Evolutionary conservation across 2,888 invertebrate species (phyloP).

Genomic region (Octodonta nipae): DNA sequence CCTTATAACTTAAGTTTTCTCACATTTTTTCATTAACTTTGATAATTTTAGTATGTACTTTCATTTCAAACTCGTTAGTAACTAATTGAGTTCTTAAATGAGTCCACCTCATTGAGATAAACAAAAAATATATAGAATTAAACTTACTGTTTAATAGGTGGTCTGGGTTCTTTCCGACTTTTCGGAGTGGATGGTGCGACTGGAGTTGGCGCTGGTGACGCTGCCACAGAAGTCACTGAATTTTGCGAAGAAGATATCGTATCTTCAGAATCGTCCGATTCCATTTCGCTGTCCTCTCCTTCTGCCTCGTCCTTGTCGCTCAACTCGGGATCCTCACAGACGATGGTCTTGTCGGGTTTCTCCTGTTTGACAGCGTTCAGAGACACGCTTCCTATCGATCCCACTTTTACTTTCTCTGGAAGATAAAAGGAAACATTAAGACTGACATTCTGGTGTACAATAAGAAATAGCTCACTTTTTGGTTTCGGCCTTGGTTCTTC

Average conservation of each 20-base stretch:
- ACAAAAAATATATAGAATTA: slow-evolving; percentile 3
- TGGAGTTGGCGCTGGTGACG: slow-evolving; percentile 2
- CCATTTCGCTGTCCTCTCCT: slow-evolving; percentile 63
- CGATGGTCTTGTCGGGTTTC: slow-evolving; percentile 38
- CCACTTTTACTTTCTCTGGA: slow-evolving; percentile 12
- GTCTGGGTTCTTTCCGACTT: slow-evolving; percentile 22
- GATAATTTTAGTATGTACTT: too few species aligned
- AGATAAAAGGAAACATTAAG: too few species aligned
- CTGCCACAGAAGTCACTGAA: slow-evolving; percentile 5
- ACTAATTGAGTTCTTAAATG: too few species aligned
- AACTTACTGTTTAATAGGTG: slow-evolving; percentile 54
- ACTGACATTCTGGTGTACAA: slow-evolving; percentile 2
- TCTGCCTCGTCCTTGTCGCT: slow-evolving; percentile 56
- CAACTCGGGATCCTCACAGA: slow-evolving; percentile 54
- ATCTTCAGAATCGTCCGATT: slow-evolving; percentile 38
- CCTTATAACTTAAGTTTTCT: too few species aligned
- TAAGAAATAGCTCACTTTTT: slow-evolving; percentile 34
- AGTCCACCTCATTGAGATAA: neutral
- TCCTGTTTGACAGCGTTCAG: slow-evolving; percentile 36
- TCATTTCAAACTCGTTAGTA: too few species aligned
- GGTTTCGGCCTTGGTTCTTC: slow-evolving; percentile 27
- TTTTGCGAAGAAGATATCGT: slow-evolving; percentile 19
- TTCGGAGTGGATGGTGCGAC: slow-evolving; percentile 7
- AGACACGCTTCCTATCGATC: slow-evolving; percentile 47
- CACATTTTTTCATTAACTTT: too few species aligned